Percentiles rank a stretch among this genome's conserved stretches.
Evolutionary conservation across 35 echinoderm and acorn worm genomes (phyloP).

Genomic region (Ophioderma brevispina): DNA sequence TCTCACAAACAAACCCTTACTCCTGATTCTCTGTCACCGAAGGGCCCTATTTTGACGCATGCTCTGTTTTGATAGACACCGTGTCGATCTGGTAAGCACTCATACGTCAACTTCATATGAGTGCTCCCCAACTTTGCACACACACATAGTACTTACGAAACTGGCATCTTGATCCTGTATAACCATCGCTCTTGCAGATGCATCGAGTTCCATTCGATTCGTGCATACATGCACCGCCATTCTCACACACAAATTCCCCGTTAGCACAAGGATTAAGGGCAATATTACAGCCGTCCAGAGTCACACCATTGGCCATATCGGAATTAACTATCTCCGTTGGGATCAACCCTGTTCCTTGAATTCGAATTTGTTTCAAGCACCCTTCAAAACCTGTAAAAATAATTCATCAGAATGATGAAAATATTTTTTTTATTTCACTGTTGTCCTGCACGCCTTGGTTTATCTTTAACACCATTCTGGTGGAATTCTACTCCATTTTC

Average conservation of each 20-base stretch:
- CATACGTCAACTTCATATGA: no score
- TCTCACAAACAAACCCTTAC: no score
- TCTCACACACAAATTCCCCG: not conserved
- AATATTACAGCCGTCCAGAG: not conserved
- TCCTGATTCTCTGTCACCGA: no score
- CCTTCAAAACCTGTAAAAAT: not conserved
- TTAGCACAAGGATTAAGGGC: not conserved
- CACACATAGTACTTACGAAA: not conserved
- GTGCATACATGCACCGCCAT: not conserved
- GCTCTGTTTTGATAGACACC: no score
- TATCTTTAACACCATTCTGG: no score
- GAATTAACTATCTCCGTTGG: not conserved
- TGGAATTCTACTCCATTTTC: no score
- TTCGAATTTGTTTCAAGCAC: not conserved
- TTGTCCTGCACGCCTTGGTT: no score
- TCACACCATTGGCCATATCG: not conserved
- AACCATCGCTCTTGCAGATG: not conserved
- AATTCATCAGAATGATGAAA: no score
- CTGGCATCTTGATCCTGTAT: not conserved
- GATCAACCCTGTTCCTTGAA: not conserved
- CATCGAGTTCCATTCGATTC: not conserved
- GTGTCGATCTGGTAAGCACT: no score
- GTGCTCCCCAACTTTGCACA: no score
- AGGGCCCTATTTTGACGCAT: no score
- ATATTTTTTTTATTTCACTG: no score